Evolutionary conservation across 2,113 vertebrate species (phyloP).

Genomic region (Coreoperca whiteheadi): DNA sequence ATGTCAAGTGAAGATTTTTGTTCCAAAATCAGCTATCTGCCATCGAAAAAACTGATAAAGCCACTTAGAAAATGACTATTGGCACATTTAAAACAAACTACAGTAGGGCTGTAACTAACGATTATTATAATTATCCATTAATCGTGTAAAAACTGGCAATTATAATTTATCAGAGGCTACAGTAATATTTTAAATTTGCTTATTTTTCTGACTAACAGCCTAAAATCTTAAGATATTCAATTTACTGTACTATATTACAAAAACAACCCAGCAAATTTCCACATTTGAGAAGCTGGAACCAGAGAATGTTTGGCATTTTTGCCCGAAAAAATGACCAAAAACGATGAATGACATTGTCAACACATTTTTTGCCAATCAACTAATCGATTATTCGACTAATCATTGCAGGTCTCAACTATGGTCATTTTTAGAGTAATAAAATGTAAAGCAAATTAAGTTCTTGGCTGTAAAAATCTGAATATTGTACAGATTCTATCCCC

Average conservation of each 20-base stretch:
- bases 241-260: neutral
- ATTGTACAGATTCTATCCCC: conserved; percentile 56
- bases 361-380: neutral
- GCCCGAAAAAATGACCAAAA: neutral
- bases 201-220: conserved; percentile 1
- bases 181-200: neutral
- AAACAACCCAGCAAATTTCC: neutral
- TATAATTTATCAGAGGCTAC: neutral
- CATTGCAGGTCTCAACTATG: conserved; percentile 28
- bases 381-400: neutral
- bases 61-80: conserved; percentile 10
- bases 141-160: neutral
- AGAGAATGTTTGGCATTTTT: neutral
- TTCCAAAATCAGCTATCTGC: conserved; percentile 57
- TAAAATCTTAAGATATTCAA: neutral
- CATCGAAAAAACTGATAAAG: conserved; percentile 1
- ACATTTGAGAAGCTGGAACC: neutral
- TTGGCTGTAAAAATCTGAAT: conserved; percentile 40
- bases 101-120: neutral
- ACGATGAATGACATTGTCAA: neutral
- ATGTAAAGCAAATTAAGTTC: conserved; percentile 31
- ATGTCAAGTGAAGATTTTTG: conserved; percentile 64
- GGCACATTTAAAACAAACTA: conserved; percentile 21
- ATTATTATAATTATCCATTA: neutral
- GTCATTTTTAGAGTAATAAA: conserved; percentile 11